A percentile compares a stretch with the other conserved stretches of the same genome.
phyloP scores from a whole-genome alignment of 2,888 invertebrate species.

The Seladonia tumulorum region DNA sequence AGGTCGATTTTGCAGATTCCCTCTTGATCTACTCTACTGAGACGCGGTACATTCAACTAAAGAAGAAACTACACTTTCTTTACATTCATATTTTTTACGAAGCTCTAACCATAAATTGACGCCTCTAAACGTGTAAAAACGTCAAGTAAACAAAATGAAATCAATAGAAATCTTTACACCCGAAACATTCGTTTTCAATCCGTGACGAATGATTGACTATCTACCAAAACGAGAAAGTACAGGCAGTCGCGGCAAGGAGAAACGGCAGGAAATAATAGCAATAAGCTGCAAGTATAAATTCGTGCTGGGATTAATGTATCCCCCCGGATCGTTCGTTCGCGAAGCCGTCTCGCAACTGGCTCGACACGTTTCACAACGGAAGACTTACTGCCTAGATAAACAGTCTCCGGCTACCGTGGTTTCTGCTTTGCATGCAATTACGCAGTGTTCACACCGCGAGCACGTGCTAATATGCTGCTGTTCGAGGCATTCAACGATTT shows the following conservation, averaged over 20 bases:
- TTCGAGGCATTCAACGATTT: slow-evolving; percentile 26
- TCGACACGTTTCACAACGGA: slow-evolving; percentile 32
- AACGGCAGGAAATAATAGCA: not conserved
- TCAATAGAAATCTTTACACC: too few relatives aligned
- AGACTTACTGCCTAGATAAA: slow-evolving; percentile 1
- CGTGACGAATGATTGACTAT: too few relatives aligned
- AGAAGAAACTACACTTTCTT: too few relatives aligned
- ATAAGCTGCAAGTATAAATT: not conserved
- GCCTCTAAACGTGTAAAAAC: too few relatives aligned
- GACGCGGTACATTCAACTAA: too few relatives aligned
- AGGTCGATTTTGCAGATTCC: too few relatives aligned
- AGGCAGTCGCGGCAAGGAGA: not conserved
- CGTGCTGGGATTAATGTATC: not conserved
- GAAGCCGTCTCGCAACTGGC: not conserved
- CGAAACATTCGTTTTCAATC: too few relatives aligned
- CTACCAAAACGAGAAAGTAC: too few relatives aligned
- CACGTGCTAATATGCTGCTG: slow-evolving; percentile 53
- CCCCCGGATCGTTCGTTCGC: not conserved
- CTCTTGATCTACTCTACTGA: too few relatives aligned
- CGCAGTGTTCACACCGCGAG: slow-evolving; percentile 29
- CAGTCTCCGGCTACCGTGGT: not conserved
- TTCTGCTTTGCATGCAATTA: slow-evolving; percentile 32
- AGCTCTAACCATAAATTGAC: too few relatives aligned
- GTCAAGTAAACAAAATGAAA: too few relatives aligned
- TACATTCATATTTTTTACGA: too few relatives aligned